Evolutionary conservation across 2,888 invertebrate species (phyloP).

Genomic region (Marronus borbonicus): DNA sequence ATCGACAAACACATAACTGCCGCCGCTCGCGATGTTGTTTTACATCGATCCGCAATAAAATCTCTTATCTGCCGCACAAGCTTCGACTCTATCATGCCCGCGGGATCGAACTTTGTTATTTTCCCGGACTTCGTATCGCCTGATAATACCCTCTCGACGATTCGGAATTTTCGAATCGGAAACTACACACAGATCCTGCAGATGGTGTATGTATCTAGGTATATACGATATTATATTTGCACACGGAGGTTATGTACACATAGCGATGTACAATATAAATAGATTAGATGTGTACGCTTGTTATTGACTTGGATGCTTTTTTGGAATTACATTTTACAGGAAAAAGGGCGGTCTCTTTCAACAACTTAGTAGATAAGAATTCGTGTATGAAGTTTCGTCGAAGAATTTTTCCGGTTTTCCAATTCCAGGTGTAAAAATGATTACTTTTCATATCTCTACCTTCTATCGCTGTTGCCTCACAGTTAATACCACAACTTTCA

Average conservation of each 20-base stretch:
- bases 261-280: background rate
- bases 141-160: slow-evolving; percentile 21
- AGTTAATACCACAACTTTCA: too few relatives aligned
- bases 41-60: slow-evolving; percentile 36
- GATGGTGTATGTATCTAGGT: background rate
- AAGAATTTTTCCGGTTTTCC: too few relatives aligned
- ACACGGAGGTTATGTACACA: background rate
- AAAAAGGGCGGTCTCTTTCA: too few relatives aligned
- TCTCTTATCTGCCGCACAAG: slow-evolving; percentile 21
- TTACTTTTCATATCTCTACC: too few relatives aligned
- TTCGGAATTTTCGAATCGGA: background rate
- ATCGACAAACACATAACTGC: slow-evolving; percentile 34
- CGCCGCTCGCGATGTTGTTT: slow-evolving; percentile 22
- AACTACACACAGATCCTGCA: background rate
- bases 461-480: too few relatives aligned
- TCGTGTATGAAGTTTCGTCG: too few relatives aligned
- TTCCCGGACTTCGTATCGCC: slow-evolving; percentile 1
- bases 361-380: too few relatives aligned
- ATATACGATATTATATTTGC: background rate
- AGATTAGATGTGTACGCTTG: background rate
- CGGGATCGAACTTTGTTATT: slow-evolving; percentile 33
- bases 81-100: slow-evolving; percentile 29
- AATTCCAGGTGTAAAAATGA: too few relatives aligned
- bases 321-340: too few relatives aligned
- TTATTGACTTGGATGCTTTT: background rate